Conservation (phyloP, 2,797 vertebrate genomes). For the Takifugu ocellatus region DNA sequence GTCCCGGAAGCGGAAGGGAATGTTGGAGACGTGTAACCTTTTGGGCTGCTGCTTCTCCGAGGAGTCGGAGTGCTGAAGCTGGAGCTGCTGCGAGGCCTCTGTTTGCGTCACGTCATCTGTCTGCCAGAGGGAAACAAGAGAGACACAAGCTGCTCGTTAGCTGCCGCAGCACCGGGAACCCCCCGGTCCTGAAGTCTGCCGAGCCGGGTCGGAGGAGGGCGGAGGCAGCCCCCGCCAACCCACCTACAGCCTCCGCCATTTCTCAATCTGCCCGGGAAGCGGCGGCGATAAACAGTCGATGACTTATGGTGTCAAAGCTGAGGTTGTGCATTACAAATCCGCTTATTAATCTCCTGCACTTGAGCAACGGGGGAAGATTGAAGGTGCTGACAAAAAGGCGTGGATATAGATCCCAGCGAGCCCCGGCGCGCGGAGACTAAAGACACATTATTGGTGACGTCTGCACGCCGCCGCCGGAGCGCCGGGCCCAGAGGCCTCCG, state of each 20-base stretch:
- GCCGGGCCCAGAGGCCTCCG: constrained; percentile 55
- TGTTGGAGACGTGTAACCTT: constrained; percentile 97
- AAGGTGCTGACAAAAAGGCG: constrained; percentile 69
- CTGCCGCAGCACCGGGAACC: constrained; percentile 40
- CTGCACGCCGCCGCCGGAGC: constrained; percentile 56
- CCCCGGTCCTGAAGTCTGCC: constrained; percentile 30
- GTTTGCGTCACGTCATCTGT: constrained; percentile 93
- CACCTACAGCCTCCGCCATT: constrained; percentile 62
- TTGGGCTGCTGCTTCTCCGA: constrained; percentile 97
- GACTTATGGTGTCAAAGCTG: constrained; percentile 70
- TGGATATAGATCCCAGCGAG: constrained; percentile 66
- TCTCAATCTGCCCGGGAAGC: constrained; percentile 63
- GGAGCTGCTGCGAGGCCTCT: constrained; percentile 87
- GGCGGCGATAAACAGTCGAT: constrained; percentile 68
- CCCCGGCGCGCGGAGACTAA: constrained; percentile 63
- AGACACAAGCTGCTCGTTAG: constrained; percentile 65
- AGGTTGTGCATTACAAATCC: constrained; percentile 72
- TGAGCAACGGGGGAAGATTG: constrained; percentile 66
- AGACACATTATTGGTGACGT: constrained; percentile 72
- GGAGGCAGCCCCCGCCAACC: constrained; percentile 44
- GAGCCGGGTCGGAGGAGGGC: constrained; percentile 8
- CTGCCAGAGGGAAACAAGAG: constrained; percentile 75
- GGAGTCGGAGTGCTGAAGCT: constrained; percentile 85
- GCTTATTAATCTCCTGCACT: constrained; percentile 75
- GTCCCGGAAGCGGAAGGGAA: constrained; percentile 98